Percentiles rank a stretch among this genome's conserved stretches.
phyloP scores from a whole-genome alignment of 2,113 vertebrate species.

The Plecotus auritus region DNA sequence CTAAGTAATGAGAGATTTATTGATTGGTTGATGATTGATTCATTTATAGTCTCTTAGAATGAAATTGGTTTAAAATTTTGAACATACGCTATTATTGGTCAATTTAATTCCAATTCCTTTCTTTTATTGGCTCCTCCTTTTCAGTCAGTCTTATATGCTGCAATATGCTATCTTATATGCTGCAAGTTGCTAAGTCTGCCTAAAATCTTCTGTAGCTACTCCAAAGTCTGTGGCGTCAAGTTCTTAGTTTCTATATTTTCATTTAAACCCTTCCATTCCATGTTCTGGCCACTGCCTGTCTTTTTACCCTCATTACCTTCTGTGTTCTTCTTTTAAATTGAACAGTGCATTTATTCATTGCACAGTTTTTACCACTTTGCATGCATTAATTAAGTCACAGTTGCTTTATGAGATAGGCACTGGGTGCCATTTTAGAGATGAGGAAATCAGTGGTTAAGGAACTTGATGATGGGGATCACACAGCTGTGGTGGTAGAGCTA shows the following conservation, averaged over 20 bases:
- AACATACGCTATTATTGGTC: background rate
- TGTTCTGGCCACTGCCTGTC: background rate
- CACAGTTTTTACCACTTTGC: background rate
- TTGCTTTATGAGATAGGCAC: background rate
- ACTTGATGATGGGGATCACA: background rate
- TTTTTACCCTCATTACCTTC: background rate
- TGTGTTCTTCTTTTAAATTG: conserved; percentile 16
- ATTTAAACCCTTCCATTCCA: background rate
- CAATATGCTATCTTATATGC: background rate
- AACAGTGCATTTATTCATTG: background rate
- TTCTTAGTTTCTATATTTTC: background rate
- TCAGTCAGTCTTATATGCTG: background rate
- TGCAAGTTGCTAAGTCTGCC: background rate
- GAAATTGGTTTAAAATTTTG: background rate
- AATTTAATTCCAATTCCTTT: background rate
- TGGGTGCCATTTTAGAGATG: background rate
- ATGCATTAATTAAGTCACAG: background rate
- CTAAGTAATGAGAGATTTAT: background rate
- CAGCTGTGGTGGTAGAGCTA: background rate
- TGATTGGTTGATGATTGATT: background rate
- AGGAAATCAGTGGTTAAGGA: background rate
- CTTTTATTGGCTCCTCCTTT: background rate
- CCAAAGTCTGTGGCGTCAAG: background rate
- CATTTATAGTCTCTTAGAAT: background rate
- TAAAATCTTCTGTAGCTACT: background rate